These are phyloP conservation scores for Zaprionus bogoriensis DNA, from an alignment of 2,888 invertebrate genomes.

Conservation along the genomic window DNA sequence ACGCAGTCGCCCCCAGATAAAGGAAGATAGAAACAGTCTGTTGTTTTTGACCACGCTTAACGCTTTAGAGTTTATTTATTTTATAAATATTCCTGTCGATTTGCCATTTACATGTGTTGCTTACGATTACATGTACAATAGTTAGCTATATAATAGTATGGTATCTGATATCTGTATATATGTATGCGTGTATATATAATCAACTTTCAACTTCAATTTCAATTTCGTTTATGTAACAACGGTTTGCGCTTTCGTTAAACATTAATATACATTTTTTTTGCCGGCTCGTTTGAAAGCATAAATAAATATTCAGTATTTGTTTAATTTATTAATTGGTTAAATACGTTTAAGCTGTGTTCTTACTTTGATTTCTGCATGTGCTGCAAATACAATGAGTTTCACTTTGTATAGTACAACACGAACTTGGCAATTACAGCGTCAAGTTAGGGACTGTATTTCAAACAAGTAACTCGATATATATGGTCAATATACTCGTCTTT, in stretches of 20 bases:
- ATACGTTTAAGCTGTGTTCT: conserved; percentile 36
- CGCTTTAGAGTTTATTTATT: conserved; percentile 62
- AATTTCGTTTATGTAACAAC: conserved; percentile 50
- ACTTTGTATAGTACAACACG: conserved; percentile 36
- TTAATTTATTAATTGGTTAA: conserved; percentile 24
- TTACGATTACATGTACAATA: conserved; percentile 45
- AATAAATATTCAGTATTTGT: conserved; percentile 39
- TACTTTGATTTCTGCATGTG: conserved; percentile 13
- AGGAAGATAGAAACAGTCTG: not conserved
- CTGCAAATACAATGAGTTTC: conserved; percentile 5
- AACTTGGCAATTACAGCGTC: conserved; percentile 24
- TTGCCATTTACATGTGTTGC: conserved; percentile 64
- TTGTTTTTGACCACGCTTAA: conserved; percentile 37
- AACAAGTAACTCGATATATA: conserved; percentile 42
- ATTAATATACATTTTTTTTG: conserved; percentile 37
- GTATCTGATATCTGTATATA: conserved; percentile 19
- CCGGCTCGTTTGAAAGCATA: not conserved
- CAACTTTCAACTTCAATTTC: conserved; percentile 36
- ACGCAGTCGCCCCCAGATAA: not conserved
- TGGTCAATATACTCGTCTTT: conserved; percentile 27
- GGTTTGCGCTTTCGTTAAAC: conserved; percentile 11
- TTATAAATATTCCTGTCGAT: conserved; percentile 75
- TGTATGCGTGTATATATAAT: conserved; percentile 16
- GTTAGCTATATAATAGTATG: conserved; percentile 21
- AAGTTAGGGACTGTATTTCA: conserved; percentile 32